phyloP scores from a whole-genome alignment of 2,113 vertebrate species.

The Coregonus clupeaformis region DNA sequence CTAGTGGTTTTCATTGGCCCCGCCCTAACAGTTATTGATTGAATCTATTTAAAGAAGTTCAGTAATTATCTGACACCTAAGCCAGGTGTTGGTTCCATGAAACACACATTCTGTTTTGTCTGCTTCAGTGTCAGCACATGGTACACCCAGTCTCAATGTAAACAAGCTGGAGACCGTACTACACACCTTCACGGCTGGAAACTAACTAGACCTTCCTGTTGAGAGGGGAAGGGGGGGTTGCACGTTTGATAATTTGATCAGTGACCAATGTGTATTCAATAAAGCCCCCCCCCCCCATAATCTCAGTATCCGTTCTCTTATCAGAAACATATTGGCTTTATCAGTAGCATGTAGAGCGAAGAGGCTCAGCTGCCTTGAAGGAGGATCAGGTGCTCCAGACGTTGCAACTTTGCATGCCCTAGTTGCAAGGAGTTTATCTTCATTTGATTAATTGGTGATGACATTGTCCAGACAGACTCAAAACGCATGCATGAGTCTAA shows the following conservation, averaged over 20 bases:
- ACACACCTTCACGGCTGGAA: too few species aligned
- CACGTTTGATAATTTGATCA: too few species aligned
- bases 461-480: slow-evolving; percentile 30
- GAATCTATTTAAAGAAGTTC: too few species aligned
- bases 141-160: slow-evolving; percentile 15
- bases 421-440: slow-evolving; percentile 9
- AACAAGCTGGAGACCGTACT: too few species aligned
- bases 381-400: slow-evolving; percentile 20
- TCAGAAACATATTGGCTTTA: slow-evolving; percentile 32
- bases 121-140: neutral
- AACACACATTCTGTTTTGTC: too few species aligned
- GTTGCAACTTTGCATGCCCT: slow-evolving; percentile 2
- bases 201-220: neutral
- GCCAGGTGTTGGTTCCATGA: too few species aligned
- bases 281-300: too few species aligned
- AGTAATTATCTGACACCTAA: too few species aligned
- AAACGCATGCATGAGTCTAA: slow-evolving; percentile 25
- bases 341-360: slow-evolving; percentile 28
- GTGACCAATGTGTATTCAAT: too few species aligned
- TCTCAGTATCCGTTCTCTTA: slow-evolving; percentile 32
- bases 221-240: neutral
- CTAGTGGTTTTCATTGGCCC: too few species aligned
- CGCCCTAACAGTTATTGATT: too few species aligned
- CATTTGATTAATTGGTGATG: slow-evolving; percentile 24
- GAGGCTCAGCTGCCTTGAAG: slow-evolving; percentile 22